Percentiles rank a stretch among this genome's conserved stretches.
phyloP scores from a whole-genome alignment of 1,140 invertebrate genomes.

The Luehdorfia chinensis region DNA sequence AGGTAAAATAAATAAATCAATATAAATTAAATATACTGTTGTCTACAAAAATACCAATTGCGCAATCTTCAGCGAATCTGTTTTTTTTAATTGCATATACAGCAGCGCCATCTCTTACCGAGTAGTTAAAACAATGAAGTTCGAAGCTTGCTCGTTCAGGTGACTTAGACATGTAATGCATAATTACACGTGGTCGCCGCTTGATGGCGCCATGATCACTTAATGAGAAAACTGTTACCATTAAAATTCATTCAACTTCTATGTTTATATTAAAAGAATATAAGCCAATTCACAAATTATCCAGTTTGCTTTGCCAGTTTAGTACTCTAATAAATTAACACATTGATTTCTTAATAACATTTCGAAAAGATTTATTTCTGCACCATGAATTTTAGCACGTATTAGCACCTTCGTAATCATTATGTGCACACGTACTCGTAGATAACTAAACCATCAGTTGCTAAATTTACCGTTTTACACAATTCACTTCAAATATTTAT shows the following conservation, averaged over 20 bases:
- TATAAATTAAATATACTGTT: too few species aligned
- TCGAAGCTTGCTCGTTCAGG: constrained; percentile 28
- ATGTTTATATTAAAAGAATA: constrained; percentile 25
- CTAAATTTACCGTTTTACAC: constrained; percentile 11
- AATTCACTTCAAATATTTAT: constrained; percentile 13
- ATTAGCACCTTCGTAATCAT: constrained; percentile 16
- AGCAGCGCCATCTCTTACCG: constrained; percentile 70
- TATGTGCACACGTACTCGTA: background rate
- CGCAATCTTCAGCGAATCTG: background rate
- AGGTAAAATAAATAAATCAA: too few species aligned
- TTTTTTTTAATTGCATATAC: too few species aligned
- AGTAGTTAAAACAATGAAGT: constrained; percentile 49
- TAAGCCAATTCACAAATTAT: constrained; percentile 12
- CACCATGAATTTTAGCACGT: constrained; percentile 14
- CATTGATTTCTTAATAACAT: constrained; percentile 1
- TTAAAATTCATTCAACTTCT: constrained; percentile 62
- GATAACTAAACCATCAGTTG: constrained; percentile 14
- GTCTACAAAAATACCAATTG: background rate
- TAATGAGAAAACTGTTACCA: constrained; percentile 69
- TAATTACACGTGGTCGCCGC: constrained; percentile 65
- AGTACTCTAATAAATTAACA: constrained; percentile 11
- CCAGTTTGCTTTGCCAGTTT: constrained; percentile 5
- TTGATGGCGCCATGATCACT: constrained; percentile 74
- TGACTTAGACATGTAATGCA: constrained; percentile 50
- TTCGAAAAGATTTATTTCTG: constrained; percentile 15